phyloP scores from a whole-genome alignment of 2,113 vertebrate genomes.

The Martes martes region DNA sequence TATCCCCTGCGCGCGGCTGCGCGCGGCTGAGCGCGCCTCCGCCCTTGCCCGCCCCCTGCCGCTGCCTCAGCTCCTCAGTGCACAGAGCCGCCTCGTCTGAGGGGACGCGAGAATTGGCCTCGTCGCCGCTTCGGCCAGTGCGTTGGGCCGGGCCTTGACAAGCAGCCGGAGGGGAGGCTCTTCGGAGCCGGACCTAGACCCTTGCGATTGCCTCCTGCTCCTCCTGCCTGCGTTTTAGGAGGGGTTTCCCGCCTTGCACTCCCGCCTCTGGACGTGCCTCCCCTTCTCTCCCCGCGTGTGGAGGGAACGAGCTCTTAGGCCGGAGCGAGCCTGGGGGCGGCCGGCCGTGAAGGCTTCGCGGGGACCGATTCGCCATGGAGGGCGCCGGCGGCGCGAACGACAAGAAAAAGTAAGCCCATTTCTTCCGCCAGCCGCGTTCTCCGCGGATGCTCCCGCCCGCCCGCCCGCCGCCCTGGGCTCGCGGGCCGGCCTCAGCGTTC shows the following conservation, averaged over 20 bases:
- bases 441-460: neutral
- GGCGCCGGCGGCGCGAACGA: conserved; percentile 77
- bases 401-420: conserved; percentile 80
- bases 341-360: conserved; percentile 42
- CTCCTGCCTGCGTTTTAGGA: neutral
- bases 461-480: neutral
- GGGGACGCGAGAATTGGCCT: conserved; percentile 54
- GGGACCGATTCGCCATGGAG: conserved; percentile 73
- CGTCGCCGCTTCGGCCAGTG: neutral
- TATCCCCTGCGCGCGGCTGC: neutral
- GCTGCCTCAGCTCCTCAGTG: conserved; percentile 40
- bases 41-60: conserved; percentile 64
- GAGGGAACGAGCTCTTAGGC: conserved; percentile 64
- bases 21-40: conserved; percentile 49
- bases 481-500: neutral
- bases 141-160: conserved; percentile 45
- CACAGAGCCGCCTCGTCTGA: conserved; percentile 42
- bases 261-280: conserved; percentile 54
- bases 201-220: neutral
- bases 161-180: neutral
- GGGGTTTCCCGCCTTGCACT: conserved; percentile 55
- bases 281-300: conserved; percentile 48
- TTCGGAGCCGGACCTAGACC: neutral
- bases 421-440: neutral
- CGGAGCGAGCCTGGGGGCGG: conserved; percentile 64